A percentile compares a stretch with the other conserved stretches of the same genome.
phyloP scores from a whole-genome alignment of 2,888 invertebrate genomes.

The Yponomeuta plumbellus region DNA sequence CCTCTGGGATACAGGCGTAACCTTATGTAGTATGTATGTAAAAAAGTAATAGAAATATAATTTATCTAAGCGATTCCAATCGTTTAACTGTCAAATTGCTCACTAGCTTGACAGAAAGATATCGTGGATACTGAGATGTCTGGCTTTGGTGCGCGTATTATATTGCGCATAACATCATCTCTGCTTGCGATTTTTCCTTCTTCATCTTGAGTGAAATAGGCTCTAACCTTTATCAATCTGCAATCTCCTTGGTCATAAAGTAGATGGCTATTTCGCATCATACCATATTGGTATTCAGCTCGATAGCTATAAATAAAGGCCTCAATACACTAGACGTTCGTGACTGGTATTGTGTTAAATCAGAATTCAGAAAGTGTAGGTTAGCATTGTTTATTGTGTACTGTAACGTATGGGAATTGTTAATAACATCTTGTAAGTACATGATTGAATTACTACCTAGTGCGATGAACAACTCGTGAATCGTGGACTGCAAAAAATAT shows the following conservation, averaged over 20 bases:
- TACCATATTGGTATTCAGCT: neutral
- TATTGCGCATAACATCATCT: no score
- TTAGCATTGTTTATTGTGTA: neutral
- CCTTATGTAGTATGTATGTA: no score
- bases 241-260: neutral
- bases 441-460: neutral
- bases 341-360: neutral
- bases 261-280: neutral
- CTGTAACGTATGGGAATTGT: neutral
- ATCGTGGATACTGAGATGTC: no score
- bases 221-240: neutral
- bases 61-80: no score
- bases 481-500: neutral
- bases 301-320: neutral
- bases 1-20: no score
- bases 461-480: neutral
- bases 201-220: no score
- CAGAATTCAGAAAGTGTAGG: neutral
- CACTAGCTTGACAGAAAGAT: no score
- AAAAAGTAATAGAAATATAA: no score
- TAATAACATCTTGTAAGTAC: neutral
- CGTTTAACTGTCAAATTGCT: no score
- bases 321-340: neutral
- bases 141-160: no score
- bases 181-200: no score